Evolutionary conservation across 2,888 invertebrate genomes (phyloP).

Genomic region (Sphaerophoria rueppellii): DNA sequence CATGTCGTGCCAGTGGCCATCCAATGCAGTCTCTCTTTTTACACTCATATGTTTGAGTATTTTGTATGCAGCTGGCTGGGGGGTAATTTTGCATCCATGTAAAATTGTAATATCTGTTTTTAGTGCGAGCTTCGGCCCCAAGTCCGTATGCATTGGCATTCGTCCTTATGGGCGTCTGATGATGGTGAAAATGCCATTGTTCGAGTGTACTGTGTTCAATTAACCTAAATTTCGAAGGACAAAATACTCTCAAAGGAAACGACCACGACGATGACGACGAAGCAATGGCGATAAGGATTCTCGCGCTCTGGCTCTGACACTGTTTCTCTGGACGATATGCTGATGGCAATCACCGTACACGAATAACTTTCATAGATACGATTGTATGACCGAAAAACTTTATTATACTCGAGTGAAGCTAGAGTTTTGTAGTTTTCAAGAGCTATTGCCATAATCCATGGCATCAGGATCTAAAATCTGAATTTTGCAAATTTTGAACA

Average conservation of each 20-base stretch:
- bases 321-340: background rate
- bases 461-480: slow-evolving; percentile 24
- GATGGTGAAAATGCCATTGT: background rate
- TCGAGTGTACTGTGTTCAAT: slow-evolving; percentile 43
- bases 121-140: background rate
- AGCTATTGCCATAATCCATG: slow-evolving; percentile 34
- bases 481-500: background rate
- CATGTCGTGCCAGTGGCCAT: background rate
- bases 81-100: background rate
- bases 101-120: slow-evolving; percentile 12
- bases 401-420: slow-evolving; percentile 27
- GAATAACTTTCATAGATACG: background rate
- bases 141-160: background rate
- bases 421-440: slow-evolving; percentile 26
- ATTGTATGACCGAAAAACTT: slow-evolving; percentile 38
- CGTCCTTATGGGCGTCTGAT: background rate
- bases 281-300: slow-evolving; percentile 2
- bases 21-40: background rate
- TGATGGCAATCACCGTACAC: background rate
- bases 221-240: slow-evolving; percentile 65
- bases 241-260: slow-evolving; percentile 21
- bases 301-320: too few species aligned
- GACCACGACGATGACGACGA: slow-evolving; percentile 11
- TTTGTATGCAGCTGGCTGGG: background rate
- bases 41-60: background rate